Base-by-base conservation (phyloP, 2,113 vertebrate species). In the Alethe castanea region DNA sequence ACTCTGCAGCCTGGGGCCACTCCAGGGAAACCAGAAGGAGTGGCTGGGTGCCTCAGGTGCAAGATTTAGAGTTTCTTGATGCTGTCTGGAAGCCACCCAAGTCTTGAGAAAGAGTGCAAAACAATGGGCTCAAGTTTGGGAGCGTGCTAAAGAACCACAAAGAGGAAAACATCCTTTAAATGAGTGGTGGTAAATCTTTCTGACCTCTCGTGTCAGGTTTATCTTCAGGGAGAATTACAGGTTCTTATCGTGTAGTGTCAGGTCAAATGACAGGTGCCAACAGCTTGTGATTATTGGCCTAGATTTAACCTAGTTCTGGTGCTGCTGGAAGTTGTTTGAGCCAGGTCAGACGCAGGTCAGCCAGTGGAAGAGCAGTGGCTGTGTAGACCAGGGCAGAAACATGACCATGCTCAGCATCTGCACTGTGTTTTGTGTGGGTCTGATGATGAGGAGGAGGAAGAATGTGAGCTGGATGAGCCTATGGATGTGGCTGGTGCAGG, bases 21-120 rank as follows among this genome's bases (percentile, higher is more conserved):
- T 78, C 80, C 36, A 61, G 52, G 82, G 86, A 86, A 92, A 77
- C 35, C 52, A 53, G 33, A 50, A 38, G 60, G 72, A 91, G 42
- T 54, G 72, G 33, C 72, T 54, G 52, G 6, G 33, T 83, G 82
- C 92, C 86, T 81, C 80, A 84, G 92, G 91, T 90, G n/a, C 56
- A 36, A 59, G 60, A 66, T 92, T 83, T 71, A 65, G 59, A 82
- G 60, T 60, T 66, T 64, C 40, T 86, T 6, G 3, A 31, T 6
- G 9, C 62, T 80, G 24, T 69, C 38, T 95, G 92, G 80, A 93
- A 94, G 56, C 65, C 42, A 44, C 56, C 69, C 91, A 96, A 31
- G 25, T 44, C 73, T 91, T 81, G 72, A 64, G 88, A 77, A 88
- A 70, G 52, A 70, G 35, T 22, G 8, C 0, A 2, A 42, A 52